Conservation (phyloP, 2,113 vertebrate genomes). For the Halcyon malimbica region DNA sequence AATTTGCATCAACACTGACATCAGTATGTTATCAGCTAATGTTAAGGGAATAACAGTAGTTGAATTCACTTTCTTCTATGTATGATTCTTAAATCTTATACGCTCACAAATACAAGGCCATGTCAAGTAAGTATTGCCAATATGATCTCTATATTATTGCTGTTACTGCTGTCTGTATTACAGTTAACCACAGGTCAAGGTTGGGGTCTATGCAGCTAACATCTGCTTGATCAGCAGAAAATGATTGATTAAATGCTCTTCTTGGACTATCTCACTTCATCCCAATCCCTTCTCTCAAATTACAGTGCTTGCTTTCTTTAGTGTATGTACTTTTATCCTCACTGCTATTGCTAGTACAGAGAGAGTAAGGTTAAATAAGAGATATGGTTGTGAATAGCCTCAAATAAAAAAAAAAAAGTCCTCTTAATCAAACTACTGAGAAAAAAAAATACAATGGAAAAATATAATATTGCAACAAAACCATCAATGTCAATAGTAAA, state of each 20-base stretch:
- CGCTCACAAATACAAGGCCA: background rate
- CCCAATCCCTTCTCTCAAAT: background rate
- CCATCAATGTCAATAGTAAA: background rate
- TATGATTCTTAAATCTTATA: background rate
- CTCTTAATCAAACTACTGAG: background rate
- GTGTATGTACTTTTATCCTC: background rate
- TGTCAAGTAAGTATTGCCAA: background rate
- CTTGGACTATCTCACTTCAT: background rate
- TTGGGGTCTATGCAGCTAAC: fast-evolving
- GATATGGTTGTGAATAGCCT: background rate
- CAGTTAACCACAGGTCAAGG: background rate
- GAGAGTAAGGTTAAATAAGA: background rate
- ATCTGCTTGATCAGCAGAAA: background rate
- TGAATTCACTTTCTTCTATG: background rate
- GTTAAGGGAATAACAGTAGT: background rate
- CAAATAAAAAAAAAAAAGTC: background rate
- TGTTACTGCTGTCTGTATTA: background rate
- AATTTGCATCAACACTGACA: background rate
- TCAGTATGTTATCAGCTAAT: background rate
- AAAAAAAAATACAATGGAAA: background rate
- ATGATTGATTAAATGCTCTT: background rate
- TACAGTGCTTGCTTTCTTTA: background rate
- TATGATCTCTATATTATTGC: background rate
- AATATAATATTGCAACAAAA: background rate
- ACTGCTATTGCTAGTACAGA: background rate